These are phyloP conservation scores for Chymomyza fuscimana DNA, from an alignment of 2,888 invertebrate genomes.

Conservation along the genomic window DNA sequence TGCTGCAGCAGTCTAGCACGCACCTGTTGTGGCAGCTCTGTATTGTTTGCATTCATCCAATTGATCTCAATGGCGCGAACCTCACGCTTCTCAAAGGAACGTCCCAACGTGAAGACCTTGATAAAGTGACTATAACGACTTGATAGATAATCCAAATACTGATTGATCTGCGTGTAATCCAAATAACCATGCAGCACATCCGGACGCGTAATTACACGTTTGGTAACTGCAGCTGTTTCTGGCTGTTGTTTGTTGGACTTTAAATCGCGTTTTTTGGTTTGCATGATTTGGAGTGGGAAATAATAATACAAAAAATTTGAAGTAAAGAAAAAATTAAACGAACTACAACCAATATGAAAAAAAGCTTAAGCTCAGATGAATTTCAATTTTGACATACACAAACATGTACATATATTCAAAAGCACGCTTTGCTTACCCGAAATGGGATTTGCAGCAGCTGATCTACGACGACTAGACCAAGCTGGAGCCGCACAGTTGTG, in stretches of 20 bases:
- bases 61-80: constrained; percentile 76
- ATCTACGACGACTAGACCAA: constrained; percentile 55
- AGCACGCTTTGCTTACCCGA: constrained; percentile 42
- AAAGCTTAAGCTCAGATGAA: background rate
- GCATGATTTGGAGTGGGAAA: constrained; percentile 31
- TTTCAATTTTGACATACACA: background rate
- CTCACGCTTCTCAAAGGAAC: constrained; percentile 73
- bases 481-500: constrained; percentile 41
- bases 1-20: constrained; percentile 36
- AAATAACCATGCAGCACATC: constrained; percentile 74
- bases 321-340: constrained; percentile 24
- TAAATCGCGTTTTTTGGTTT: constrained; percentile 42
- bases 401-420: background rate
- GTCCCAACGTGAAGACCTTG: constrained; percentile 71
- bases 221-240: background rate
- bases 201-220: constrained; percentile 59
- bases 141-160: constrained; percentile 76
- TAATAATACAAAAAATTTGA: background rate
- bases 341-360: background rate
- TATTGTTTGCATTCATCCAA: constrained; percentile 67
- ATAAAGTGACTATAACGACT: constrained; percentile 69
- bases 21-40: constrained; percentile 38
- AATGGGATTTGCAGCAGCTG: constrained; percentile 55
- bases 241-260: constrained; percentile 39
- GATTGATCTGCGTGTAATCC: constrained; percentile 73